Evolutionary conservation across 1,140 invertebrate species (phyloP).

Genomic region (Lordiphosa clarofinis): DNA sequence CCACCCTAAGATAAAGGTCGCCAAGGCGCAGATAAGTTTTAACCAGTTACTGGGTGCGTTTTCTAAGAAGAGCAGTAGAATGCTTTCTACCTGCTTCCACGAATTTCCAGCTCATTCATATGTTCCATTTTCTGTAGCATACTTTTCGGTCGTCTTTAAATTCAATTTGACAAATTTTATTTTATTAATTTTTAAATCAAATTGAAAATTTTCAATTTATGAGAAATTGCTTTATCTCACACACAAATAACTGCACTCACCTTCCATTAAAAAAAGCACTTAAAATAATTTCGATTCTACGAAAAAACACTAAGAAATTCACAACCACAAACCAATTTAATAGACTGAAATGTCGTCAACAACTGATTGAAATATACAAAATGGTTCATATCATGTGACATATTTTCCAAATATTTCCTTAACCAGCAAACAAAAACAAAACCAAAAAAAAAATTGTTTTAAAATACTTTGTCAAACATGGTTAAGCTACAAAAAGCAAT

Average conservation of each 20-base stretch:
- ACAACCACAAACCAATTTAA: conserved; percentile 7
- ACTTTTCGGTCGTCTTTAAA: no score
- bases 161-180: no score
- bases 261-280: conserved; percentile 7
- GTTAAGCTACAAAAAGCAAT: conserved; percentile 3
- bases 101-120: no score
- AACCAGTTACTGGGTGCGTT: no score
- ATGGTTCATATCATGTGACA: conserved; percentile 2
- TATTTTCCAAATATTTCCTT: conserved; percentile 10
- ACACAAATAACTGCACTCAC: neutral
- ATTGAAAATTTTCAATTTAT: no score
- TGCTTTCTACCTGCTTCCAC: no score
- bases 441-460: conserved; percentile 1
- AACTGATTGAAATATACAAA: conserved; percentile 23
- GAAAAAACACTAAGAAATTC: conserved; percentile 1
- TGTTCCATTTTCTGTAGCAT: no score
- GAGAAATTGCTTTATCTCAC: no score
- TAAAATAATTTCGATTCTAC: neutral
- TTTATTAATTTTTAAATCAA: no score
- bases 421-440: neutral
- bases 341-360: conserved; percentile 17
- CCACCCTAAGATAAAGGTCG: no score
- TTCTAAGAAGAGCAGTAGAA: no score
- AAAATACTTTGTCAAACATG: conserved; percentile 23
- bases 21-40: no score